phyloP scores from a whole-genome alignment of 1,140 invertebrate species.

The Habropoda laboriosa region DNA sequence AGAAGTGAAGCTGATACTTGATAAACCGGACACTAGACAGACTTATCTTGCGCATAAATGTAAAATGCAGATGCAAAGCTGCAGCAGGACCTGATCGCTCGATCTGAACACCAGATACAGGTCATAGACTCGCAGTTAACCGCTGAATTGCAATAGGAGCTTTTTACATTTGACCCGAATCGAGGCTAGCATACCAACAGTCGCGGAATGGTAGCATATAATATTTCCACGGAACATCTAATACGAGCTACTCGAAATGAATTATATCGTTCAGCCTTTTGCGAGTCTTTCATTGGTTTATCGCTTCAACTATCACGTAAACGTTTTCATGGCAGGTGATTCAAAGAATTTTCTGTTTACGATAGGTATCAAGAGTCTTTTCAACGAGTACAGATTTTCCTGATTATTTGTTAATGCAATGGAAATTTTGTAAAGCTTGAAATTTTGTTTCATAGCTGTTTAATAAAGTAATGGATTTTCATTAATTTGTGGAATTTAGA shows the following conservation, averaged over 20 bases:
- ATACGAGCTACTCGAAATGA: background rate
- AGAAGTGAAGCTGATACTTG: background rate
- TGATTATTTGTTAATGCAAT: too few relatives aligned
- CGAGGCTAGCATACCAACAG: constrained; percentile 9
- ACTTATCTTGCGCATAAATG: constrained; percentile 23
- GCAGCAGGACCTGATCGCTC: background rate
- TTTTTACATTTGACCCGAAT: constrained; percentile 51
- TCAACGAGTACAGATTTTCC: too few relatives aligned
- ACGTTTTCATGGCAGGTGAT: too few relatives aligned
- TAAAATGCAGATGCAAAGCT: constrained; percentile 34
- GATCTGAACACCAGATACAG: constrained; percentile 38
- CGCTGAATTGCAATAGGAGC: constrained; percentile 33
- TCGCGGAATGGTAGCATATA: background rate
- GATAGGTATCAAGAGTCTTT: too few relatives aligned
- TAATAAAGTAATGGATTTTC: too few relatives aligned
- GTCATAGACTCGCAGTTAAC: constrained; percentile 38
- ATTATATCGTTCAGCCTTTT: background rate
- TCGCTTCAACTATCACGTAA: too few relatives aligned
- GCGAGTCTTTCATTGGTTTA: background rate
- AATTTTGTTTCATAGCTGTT: too few relatives aligned
- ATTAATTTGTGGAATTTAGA: too few relatives aligned
- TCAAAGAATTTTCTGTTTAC: too few relatives aligned
- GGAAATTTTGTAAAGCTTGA: too few relatives aligned
- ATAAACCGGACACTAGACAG: background rate
- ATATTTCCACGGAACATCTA: constrained; percentile 26